Base-by-base conservation (phyloP, 1,140 invertebrate genomes). In the Metopolophium dirhodum region DNA sequence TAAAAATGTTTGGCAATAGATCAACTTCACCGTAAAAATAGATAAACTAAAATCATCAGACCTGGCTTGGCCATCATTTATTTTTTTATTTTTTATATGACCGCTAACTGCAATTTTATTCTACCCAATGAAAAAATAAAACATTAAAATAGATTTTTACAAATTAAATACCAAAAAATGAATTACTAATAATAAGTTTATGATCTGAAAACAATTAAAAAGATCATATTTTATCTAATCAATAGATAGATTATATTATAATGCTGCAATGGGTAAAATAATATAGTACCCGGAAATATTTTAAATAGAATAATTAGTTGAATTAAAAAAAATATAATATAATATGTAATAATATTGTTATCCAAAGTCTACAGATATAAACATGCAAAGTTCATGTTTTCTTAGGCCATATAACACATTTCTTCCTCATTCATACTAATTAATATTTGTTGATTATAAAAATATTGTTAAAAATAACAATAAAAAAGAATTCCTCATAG, bases 1-100 rank as follows among this genome's bases (percentile, higher is more conserved):
- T 54, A 82, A n/a, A 61, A 61, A 93, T 51, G 14, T 93, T 41
- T 93, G 83, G 86, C 83, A 61, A n/a, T 57, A 26, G 47, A 41
- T 54, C 86, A 87, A 51, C 18, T 47, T 88, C 23, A 83, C 8
- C 8, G 7, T 26, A 88, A 87, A 93, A 88, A 92, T 92, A 92
- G 91, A 77, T 20, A 57, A 35, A 89, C 54, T 57, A 35, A 57
- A 89, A 89, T 83, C 68, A 92, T n/a, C 45, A 47, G 90, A 47
- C 18, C 26, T 77, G n/a, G 57, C 30, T 37, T n/a, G 9, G 37
- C 57, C 35, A 20, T 35, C 37, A 90, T 57, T 90, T 54, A 22
- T 54, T 41, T 45, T 68, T 90, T 51, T 83, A 9, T 54, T 89
- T 57, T 89, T 7, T 41, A 89, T 41, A 57, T 57, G 88, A 89